These are phyloP conservation scores for Conops quadrifasciatus DNA, from an alignment of 2,888 invertebrate genomes.

Conservation along the genomic window DNA sequence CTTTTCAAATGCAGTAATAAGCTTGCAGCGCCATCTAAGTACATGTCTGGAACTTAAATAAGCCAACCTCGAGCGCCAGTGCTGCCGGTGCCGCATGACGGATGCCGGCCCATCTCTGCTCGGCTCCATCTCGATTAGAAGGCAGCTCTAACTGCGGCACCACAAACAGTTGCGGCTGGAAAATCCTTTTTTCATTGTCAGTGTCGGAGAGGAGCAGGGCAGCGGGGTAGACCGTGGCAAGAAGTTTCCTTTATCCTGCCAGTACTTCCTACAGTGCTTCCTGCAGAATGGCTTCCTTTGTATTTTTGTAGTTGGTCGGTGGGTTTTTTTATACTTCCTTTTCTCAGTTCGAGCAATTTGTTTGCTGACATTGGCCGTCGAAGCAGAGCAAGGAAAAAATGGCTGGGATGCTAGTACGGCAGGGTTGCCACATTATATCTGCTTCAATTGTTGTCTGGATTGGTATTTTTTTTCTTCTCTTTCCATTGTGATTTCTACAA, in stretches of 20 bases:
- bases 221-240: not conserved
- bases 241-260: constrained; percentile 1
- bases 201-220: not conserved
- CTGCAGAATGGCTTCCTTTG: constrained; percentile 7
- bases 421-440: constrained; percentile 4
- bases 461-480: not conserved
- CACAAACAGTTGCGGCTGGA: constrained; percentile 44
- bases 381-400: not conserved
- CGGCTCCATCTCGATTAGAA: too few species aligned
- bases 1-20: constrained; percentile 24
- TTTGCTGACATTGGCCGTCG: constrained; percentile 32
- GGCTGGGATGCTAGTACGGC: not conserved
- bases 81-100: not conserved
- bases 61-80: constrained; percentile 14
- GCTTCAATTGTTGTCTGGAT: constrained; percentile 9
- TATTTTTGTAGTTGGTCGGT: not conserved
- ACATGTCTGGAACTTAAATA: constrained; percentile 33
- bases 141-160: constrained; percentile 23
- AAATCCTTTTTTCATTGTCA: constrained; percentile 43
- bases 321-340: constrained; percentile 1
- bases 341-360: constrained; percentile 32
- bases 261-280: constrained; percentile 1
- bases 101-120: not conserved
- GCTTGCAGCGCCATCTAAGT: constrained; percentile 15
- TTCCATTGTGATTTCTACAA: constrained; percentile 15